Evolutionary conservation across 2,888 invertebrate genomes (phyloP).

Genomic region (Drosophila paracracens): DNA sequence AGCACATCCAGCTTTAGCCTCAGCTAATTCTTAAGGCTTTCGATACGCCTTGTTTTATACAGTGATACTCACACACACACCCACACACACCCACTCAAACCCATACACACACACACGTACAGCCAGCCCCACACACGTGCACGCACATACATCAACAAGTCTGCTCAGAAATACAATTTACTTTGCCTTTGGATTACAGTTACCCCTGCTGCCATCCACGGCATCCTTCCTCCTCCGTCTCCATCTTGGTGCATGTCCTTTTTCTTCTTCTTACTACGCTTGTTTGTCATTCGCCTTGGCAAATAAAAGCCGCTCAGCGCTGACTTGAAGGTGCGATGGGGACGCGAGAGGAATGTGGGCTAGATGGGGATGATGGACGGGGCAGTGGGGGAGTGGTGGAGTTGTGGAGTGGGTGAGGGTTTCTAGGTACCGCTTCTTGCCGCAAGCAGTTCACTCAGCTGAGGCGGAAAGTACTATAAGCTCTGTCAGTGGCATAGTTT

Average conservation of each 20-base stretch:
- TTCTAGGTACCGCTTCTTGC: slow-evolving; percentile 43
- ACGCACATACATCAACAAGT: slow-evolving; percentile 71
- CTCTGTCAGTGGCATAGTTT: slow-evolving; percentile 80
- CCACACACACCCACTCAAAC: slow-evolving; percentile 2
- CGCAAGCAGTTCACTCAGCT: slow-evolving; percentile 75
- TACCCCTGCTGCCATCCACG: slow-evolving; percentile 17
- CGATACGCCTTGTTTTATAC: slow-evolving; percentile 13
- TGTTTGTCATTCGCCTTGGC: slow-evolving; percentile 78
- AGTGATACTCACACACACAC: slow-evolving; percentile 26
- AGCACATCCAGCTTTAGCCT: background rate
- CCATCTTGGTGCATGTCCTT: slow-evolving; percentile 34
- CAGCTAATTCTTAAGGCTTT: background rate
- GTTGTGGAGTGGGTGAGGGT: background rate
- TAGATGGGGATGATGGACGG: background rate
- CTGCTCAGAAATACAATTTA: slow-evolving; percentile 78
- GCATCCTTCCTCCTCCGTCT: background rate
- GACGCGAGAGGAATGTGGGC: background rate
- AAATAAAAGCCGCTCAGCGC: slow-evolving; percentile 68
- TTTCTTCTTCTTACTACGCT: slow-evolving; percentile 45
- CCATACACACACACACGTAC: slow-evolving; percentile 19
- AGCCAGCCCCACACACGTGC: slow-evolving; percentile 31
- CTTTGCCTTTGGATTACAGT: slow-evolving; percentile 75
- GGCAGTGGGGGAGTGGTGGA: background rate
- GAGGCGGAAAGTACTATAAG: slow-evolving; percentile 78
- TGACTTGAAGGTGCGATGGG: slow-evolving; percentile 26